Percentiles rank a stretch among this genome's conserved stretches.
Evolutionary conservation across 2,797 vertebrate species (phyloP).

Genomic region (Ctenopoma kingsleyae): DNA sequence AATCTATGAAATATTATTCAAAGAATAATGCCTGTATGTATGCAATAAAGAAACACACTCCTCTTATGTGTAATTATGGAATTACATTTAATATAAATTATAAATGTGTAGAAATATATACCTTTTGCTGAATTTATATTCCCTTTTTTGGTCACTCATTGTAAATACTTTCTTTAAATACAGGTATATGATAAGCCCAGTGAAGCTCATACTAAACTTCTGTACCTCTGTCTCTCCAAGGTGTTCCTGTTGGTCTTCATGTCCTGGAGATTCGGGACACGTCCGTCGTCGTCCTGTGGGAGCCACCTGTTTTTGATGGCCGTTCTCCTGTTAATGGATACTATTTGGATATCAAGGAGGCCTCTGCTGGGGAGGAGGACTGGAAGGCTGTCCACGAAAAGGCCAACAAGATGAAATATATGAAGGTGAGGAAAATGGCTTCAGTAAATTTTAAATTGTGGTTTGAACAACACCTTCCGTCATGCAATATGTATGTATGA

Average conservation of each 20-base stretch:
- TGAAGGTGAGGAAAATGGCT: conserved; percentile 86
- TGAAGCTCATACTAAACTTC: neutral
- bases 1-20: neutral
- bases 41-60: neutral
- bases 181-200: no score
- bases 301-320: conserved; percentile 90
- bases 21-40: no score
- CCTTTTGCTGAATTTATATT: neutral
- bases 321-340: conserved; percentile 91
- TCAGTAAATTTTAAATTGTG: neutral
- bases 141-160: neutral
- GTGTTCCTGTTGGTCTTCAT: conserved; percentile 88
- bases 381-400: conserved; percentile 93
- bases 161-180: neutral
- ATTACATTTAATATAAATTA: neutral
- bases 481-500: no score
- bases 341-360: conserved; percentile 93
- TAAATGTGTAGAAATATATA: no score
- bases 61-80: no score
- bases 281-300: conserved; percentile 93
- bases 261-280: conserved; percentile 91
- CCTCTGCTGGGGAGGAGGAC: conserved; percentile 81
- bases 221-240: conserved; percentile 68
- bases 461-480: neutral
- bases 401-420: conserved; percentile 83